Conservation (phyloP, 1,140 invertebrate genomes). For the Drosophila sp. region DNA sequence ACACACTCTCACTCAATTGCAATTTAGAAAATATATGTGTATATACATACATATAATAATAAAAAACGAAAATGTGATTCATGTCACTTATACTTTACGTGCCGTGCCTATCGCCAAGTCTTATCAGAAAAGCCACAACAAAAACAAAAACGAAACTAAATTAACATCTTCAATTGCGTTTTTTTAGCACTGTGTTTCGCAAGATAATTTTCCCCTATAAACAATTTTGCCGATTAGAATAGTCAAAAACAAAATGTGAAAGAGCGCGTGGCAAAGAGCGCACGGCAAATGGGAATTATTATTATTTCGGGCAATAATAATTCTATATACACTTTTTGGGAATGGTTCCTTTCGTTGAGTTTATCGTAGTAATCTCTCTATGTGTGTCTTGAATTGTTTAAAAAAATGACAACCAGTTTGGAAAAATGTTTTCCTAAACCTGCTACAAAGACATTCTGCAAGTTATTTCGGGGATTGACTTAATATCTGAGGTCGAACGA, state of each 20-base stretch:
- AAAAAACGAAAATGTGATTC: conserved; percentile 39
- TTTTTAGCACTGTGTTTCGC: neutral
- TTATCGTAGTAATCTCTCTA: no score
- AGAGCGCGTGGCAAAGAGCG: neutral
- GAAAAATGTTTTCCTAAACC: no score
- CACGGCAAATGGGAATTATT: neutral
- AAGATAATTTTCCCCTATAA: conserved; percentile 4
- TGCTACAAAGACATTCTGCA: no score
- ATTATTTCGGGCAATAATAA: neutral
- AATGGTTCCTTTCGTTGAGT: no score
- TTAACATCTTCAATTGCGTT: conserved; percentile 28
- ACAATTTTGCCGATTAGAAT: conserved; percentile 3
- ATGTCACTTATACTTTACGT: conserved; percentile 17
- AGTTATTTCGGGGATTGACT: no score
- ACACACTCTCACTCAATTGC: conserved; percentile 15
- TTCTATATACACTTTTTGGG: neutral
- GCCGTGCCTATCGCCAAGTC: conserved; percentile 7
- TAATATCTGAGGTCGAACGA: no score
- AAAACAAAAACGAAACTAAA: conserved; percentile 28
- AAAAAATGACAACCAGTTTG: no score
- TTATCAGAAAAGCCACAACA: conserved; percentile 51
- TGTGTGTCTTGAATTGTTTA: no score
- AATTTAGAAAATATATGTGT: no score
- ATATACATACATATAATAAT: no score
- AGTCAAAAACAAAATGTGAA: neutral